Base-by-base conservation (phyloP, 1,140 invertebrate genomes). In the Episyrphus balteatus region DNA sequence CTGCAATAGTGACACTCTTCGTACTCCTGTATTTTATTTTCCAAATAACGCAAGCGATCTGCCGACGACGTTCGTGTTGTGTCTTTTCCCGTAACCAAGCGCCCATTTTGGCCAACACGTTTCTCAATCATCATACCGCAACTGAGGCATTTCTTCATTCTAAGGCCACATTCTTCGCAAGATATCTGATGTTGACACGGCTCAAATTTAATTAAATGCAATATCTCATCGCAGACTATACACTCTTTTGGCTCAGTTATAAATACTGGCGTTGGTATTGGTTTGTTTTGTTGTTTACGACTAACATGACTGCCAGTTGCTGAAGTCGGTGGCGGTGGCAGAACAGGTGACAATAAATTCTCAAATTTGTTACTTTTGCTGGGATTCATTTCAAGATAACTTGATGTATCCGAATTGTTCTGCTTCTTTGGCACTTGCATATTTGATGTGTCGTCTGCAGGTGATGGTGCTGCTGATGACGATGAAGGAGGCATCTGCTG, bases 11-110 rank as follows among this genome's bases (percentile, higher is more conserved):
- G 81, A 3, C 74, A 84, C 55, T 93, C 90, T 69, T 93, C 91
- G 45, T 92, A 81, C 70, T 92, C 89, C 14, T 86, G 83, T 48
- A 93, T 81, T 67, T 88, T 86, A 53, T 79, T 82, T 64, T 92
- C 87, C 15, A 92, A 69, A 64, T 88, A 87, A 2, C 80, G 74
- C 47, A 90, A 59, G 43, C 86, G 69, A 48, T 68, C 65, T 0
- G 75, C 74, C 42, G 76, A 78, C 1, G 77, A 78, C 57, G 82
- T 70, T 46, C 75, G 65, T 13, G 52, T 45, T 52, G 58, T 53
- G 42, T 68, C 59, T 49, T 56, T 66, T 47, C 55, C 68, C 61
- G 48, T 55, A 46, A 60, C 46, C 15, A 50, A 32, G 44, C 52
- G 51, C 0, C 61, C 58, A 51, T 54, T 62, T 31, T 46, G 42